Evolutionary conservation across 2,797 vertebrate species (phyloP).

Genomic region (Taeniopygia guttata): DNA sequence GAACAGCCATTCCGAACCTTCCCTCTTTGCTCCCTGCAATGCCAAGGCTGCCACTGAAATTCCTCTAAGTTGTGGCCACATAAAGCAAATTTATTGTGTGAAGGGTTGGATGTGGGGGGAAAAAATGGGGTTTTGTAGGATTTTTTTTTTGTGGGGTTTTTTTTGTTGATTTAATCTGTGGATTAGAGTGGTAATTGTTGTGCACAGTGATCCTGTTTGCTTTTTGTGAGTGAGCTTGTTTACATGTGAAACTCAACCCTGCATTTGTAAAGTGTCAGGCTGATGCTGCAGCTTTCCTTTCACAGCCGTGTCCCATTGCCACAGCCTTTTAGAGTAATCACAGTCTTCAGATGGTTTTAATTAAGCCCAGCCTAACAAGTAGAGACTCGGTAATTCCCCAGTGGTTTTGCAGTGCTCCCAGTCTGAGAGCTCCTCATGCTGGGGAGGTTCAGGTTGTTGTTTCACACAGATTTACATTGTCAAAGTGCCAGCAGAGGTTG

Average conservation of each 20-base stretch:
- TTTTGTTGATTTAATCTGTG: neutral
- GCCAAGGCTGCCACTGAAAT: neutral
- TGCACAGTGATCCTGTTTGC: neutral
- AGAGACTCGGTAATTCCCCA: neutral
- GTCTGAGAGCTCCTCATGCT: neutral
- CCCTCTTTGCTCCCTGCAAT: neutral
- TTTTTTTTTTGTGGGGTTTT: neutral
- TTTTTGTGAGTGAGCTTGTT: neutral
- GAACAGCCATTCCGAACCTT: neutral
- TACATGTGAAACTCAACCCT: neutral
- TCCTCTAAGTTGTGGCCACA: neutral
- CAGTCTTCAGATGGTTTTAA: rapidly evolving
- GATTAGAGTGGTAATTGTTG: neutral
- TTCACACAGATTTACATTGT: neutral
- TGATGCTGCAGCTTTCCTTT: neutral
- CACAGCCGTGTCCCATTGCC: neutral
- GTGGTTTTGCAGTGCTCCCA: neutral
- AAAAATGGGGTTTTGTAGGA: neutral
- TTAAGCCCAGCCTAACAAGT: neutral
- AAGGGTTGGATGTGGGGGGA: neutral
- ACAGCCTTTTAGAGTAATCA: neutral
- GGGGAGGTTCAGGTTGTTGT: neutral
- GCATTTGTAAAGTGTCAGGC: neutral
- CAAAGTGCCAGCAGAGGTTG: neutral
- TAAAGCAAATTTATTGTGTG: neutral